Conservation (phyloP, 1,140 invertebrate species). For the Drosophila pachea region DNA sequence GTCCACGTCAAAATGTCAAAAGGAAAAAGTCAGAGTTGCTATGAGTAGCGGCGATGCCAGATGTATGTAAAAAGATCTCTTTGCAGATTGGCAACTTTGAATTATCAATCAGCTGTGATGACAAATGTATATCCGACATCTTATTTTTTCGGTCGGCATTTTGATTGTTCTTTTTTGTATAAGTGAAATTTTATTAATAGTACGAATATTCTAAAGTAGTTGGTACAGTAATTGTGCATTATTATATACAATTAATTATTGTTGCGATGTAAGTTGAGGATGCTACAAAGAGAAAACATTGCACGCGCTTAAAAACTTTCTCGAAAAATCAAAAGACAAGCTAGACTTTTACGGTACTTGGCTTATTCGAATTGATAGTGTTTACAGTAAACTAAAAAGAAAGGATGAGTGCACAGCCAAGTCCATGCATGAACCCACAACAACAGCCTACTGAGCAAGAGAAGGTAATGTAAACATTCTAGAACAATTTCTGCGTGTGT, state of each 20-base stretch:
- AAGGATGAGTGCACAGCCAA: constrained; percentile 72
- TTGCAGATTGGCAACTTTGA: background rate
- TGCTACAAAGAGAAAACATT: background rate
- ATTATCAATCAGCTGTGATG: constrained; percentile 16
- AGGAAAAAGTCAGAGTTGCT: constrained; percentile 46
- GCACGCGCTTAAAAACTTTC: constrained; percentile 6
- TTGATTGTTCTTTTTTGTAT: constrained; percentile 18
- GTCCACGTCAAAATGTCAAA: constrained; percentile 68
- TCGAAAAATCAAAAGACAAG: background rate
- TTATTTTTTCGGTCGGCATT: constrained; percentile 43
- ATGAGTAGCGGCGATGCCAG: constrained; percentile 25
- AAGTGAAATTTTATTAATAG: background rate
- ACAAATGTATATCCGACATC: constrained; percentile 25
- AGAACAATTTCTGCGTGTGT: too few species aligned
- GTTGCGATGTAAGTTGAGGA: constrained; percentile 9
- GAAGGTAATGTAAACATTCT: constrained; percentile 47
- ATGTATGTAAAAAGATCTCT: background rate
- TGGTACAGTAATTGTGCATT: background rate
- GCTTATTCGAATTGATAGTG: constrained; percentile 6
- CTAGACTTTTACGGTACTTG: constrained; percentile 28
- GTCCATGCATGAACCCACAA: constrained; percentile 71
- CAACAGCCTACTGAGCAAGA: constrained; percentile 69
- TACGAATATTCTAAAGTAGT: background rate
- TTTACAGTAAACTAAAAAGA: background rate
- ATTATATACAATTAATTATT: background rate